A percentile compares a stretch with the other conserved stretches of the same genome.
These are phyloP conservation scores for Cepaea hortensis DNA, from an alignment of 2,888 invertebrate genomes.

Conservation along the genomic window DNA sequence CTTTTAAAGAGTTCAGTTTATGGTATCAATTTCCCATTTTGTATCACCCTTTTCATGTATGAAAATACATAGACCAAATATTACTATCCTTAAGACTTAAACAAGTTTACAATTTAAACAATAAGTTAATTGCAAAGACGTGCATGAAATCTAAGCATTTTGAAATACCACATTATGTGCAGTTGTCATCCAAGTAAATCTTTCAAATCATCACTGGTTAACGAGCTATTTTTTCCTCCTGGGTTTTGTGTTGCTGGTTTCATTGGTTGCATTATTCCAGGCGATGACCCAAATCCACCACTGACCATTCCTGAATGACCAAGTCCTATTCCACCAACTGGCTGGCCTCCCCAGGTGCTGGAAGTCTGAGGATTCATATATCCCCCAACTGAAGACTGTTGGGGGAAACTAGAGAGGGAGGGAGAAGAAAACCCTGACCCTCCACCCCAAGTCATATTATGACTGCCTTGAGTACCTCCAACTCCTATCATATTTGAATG, in stretches of 20 bases:
- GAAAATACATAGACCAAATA: too few relatives aligned
- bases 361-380: constrained; percentile 7
- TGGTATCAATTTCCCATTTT: too few relatives aligned
- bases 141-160: too few relatives aligned
- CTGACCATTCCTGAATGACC: constrained; percentile 13
- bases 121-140: too few relatives aligned
- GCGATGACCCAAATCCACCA: constrained; percentile 7
- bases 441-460: background rate
- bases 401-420: background rate
- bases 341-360: background rate
- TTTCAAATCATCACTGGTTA: constrained; percentile 44
- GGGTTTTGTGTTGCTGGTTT: background rate
- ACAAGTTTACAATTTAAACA: too few relatives aligned
- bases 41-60: too few relatives aligned
- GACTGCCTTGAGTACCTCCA: background rate
- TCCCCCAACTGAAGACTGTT: background rate
- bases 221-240: background rate
- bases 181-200: constrained; percentile 37
- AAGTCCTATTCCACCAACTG: constrained; percentile 2
- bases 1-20: too few relatives aligned
- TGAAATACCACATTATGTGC: too few relatives aligned
- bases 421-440: constrained; percentile 13
- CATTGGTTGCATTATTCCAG: constrained; percentile 39
- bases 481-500: background rate
- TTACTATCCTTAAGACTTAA: too few relatives aligned